Evolutionary conservation across 2,888 invertebrate genomes (phyloP).

Genomic region (Conistra vaccinii): DNA sequence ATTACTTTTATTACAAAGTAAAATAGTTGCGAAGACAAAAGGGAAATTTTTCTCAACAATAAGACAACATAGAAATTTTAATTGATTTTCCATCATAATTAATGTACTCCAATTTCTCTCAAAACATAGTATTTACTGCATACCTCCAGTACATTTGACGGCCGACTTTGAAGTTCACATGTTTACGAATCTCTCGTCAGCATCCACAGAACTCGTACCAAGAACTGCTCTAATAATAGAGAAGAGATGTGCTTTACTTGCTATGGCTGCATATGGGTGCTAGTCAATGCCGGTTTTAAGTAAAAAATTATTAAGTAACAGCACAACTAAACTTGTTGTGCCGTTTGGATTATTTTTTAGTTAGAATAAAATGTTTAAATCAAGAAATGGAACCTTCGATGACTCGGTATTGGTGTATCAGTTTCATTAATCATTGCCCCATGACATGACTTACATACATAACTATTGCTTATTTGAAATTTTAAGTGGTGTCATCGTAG

Average conservation of each 20-base stretch:
- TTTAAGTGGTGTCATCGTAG: conserved; percentile 8
- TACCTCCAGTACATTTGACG: conserved; percentile 9
- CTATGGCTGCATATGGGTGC: background rate
- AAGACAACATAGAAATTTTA: background rate
- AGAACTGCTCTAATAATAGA: conserved; percentile 56
- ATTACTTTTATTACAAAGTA: background rate
- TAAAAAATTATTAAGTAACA: background rate
- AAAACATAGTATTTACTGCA: conserved; percentile 7
- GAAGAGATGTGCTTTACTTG: conserved; percentile 9
- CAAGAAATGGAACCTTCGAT: background rate
- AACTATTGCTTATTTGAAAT: background rate
- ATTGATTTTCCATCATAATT: background rate
- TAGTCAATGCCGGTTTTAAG: background rate
- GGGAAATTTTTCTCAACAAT: background rate
- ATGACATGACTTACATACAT: background rate
- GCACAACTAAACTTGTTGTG: background rate
- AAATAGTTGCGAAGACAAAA: background rate
- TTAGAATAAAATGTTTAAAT: background rate
- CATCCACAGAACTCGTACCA: conserved; percentile 33
- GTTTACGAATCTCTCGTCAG: conserved; percentile 42
- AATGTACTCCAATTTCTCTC: background rate
- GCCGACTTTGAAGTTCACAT: conserved; percentile 45
- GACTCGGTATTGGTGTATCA: background rate
- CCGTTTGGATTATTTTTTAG: background rate
- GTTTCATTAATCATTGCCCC: no score